Evolutionary conservation across 2,888 invertebrate genomes (phyloP), one percentile per base, ranked within the genome.

Genomic region (Mythimna pallens): DNA sequence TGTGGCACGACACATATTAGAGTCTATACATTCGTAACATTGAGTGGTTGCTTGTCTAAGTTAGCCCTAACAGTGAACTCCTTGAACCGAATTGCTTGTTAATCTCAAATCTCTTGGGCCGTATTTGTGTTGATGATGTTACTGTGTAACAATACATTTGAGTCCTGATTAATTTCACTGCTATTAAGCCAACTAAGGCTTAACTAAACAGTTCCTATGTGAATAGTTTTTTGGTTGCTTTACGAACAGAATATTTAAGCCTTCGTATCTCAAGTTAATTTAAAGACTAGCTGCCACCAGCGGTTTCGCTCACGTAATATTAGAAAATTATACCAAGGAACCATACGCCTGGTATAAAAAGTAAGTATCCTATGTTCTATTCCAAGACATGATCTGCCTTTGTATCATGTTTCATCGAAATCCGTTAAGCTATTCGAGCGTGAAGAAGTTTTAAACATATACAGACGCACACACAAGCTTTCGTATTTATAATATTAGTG

Each of bases 81-180:
- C 40, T 54, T 47, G 62, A 55, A 67, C 58, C 17, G 55, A 50
- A 76, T 52, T 62, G 55, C 57, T 77, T 68, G 65, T 73, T 82
- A 70, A 77, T 73, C 65, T 58, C 7, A 59, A 78, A 69, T 70
- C 80, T 55, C 72, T 52, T 6, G n/a, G 68, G 74, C 6, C 25
- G 65, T 74, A 69, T 76, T 71, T 76, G 80, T 72, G 54, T 70
- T 78, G 57, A 70, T 70, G 17, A 59, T 65, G 52, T 70, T 47
- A 76, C 58, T 62, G 58, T 47, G 54, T 22, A 65, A 73, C 74
- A 64, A 64, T 73, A 59, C 40, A 57, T 68, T 54, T 65, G 55
- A 40, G 17, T 34, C 50, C 20, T 58, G 36, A 74, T 69, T 80
- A 70, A 75, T 73, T 66, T 61, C 54, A 65, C 62, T 68, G 43